Percentiles rank a stretch among this genome's conserved stretches.
These are phyloP conservation scores for Petrocephalus microphthalmus DNA, from an alignment of 2,113 vertebrate species.

Conservation along the genomic window DNA sequence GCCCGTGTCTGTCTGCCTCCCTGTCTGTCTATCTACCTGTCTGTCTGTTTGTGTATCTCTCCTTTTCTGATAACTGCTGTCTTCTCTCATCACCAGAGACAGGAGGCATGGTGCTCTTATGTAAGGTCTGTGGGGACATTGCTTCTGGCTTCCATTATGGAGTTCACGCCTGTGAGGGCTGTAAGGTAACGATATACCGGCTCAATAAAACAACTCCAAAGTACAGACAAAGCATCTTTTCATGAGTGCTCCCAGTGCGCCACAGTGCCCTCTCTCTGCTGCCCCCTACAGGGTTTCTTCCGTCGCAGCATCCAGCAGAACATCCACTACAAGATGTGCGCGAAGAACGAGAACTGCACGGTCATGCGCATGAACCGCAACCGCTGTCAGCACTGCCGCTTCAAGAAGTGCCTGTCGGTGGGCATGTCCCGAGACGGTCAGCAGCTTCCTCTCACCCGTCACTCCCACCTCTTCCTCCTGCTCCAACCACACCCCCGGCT, in stretches of 20 bases:
- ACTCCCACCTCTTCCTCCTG: slow-evolving; percentile 34
- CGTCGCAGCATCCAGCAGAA: slow-evolving; percentile 74
- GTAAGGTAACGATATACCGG: slow-evolving; percentile 57
- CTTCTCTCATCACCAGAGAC: slow-evolving; percentile 48
- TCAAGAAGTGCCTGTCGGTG: slow-evolving; percentile 72
- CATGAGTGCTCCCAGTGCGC: slow-evolving; percentile 1
- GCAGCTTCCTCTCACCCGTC: slow-evolving; percentile 33
- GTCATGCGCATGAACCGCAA: slow-evolving; percentile 75
- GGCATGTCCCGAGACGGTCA: slow-evolving; percentile 76
- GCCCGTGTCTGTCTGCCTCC: neutral
- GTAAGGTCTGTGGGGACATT: slow-evolving; percentile 71
- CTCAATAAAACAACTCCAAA: neutral
- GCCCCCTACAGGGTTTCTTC: slow-evolving; percentile 61
- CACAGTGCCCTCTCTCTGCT: slow-evolving; percentile 17
- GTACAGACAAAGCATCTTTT: neutral
- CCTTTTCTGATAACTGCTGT: neutral
- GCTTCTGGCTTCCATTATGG: slow-evolving; percentile 74
- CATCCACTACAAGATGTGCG: slow-evolving; percentile 74
- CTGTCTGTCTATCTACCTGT: neutral
- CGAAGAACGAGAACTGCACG: slow-evolving; percentile 70
- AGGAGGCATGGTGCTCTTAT: slow-evolving; percentile 71
- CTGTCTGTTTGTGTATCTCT: too few species aligned
- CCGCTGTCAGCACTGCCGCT: slow-evolving; percentile 72
- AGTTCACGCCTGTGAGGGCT: slow-evolving; percentile 72
- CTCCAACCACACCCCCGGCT: slow-evolving; percentile 31